These are phyloP conservation scores for Portevinia maculata DNA, from an alignment of 2,888 invertebrate genomes.

Conservation along the genomic window DNA sequence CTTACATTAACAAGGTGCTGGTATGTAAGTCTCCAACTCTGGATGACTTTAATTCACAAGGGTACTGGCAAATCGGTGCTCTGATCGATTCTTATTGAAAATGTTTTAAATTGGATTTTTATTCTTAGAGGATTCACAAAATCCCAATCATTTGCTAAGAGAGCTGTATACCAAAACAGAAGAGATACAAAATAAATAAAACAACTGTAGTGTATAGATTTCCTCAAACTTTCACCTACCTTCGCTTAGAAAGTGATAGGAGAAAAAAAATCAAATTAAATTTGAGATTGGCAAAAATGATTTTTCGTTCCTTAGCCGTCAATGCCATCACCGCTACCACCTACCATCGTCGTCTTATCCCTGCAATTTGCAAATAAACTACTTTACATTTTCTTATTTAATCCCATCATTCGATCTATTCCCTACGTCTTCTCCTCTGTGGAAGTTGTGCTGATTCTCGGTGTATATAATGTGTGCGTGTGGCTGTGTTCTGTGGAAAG, in stretches of 20 bases:
- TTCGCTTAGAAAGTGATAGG: slow-evolving; percentile 11
- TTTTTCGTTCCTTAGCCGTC: slow-evolving; percentile 67
- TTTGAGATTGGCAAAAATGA: slow-evolving; percentile 72
- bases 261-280: slow-evolving; percentile 68
- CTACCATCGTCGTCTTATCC: slow-evolving; percentile 65
- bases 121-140: slow-evolving; percentile 54
- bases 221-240: background rate
- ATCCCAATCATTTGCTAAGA: slow-evolving; percentile 48
- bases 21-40: background rate
- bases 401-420: slow-evolving; percentile 74
- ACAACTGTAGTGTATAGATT: slow-evolving; percentile 47
- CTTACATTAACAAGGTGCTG: slow-evolving; percentile 38
- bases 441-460: slow-evolving; percentile 30
- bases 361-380: slow-evolving; percentile 75
- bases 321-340: slow-evolving; percentile 41
- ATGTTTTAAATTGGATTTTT: slow-evolving; percentile 61
- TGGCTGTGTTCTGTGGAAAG: slow-evolving; percentile 27
- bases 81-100: slow-evolving; percentile 63
- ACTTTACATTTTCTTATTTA: slow-evolving; percentile 74
- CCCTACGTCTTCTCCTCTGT: slow-evolving; percentile 38
- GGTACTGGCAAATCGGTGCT: slow-evolving; percentile 11
- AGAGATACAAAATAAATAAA: slow-evolving; percentile 57
- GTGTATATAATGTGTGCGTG: slow-evolving; percentile 42
- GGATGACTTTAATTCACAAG: slow-evolving; percentile 10
- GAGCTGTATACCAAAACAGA: slow-evolving; percentile 20